Percentiles rank a stretch among this genome's conserved stretches.
These are phyloP conservation scores for Denticeps clupeoides DNA, from an alignment of 2,797 vertebrate genomes.

Conservation along the genomic window DNA sequence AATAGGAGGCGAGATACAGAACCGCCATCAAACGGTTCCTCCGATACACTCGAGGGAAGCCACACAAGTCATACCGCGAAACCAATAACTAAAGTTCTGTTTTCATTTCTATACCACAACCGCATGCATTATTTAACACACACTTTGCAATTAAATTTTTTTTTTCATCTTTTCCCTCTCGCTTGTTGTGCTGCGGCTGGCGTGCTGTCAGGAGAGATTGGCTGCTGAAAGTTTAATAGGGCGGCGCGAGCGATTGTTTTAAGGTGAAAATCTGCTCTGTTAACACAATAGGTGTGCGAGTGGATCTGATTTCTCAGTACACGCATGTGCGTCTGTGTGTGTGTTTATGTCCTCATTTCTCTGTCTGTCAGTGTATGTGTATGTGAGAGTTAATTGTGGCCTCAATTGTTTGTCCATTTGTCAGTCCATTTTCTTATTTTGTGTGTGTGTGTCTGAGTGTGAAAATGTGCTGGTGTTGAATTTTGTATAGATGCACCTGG, in stretches of 20 bases:
- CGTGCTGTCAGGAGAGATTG: constrained; percentile 37
- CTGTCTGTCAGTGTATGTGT: too few relatives aligned
- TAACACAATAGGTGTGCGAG: neutral
- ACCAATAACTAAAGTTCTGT: constrained; percentile 32
- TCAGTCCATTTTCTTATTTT: too few relatives aligned
- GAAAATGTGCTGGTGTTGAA: too few relatives aligned
- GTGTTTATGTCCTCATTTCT: too few relatives aligned
- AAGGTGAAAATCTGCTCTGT: constrained; percentile 26
- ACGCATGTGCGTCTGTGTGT: neutral
- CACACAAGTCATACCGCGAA: constrained; percentile 25
- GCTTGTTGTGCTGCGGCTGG: constrained; percentile 34
- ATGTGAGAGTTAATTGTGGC: too few relatives aligned
- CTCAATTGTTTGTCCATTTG: too few relatives aligned
- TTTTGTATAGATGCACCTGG: too few relatives aligned
- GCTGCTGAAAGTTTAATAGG: constrained; percentile 54
- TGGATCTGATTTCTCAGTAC: neutral
- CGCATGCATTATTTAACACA: constrained; percentile 43
- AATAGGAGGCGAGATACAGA: constrained; percentile 21
- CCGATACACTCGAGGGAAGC: constrained; percentile 25
- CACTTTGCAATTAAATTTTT: constrained; percentile 35
- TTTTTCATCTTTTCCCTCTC: constrained; percentile 19
- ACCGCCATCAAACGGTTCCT: constrained; percentile 35
- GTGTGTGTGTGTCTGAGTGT: too few relatives aligned
- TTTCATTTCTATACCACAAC: constrained; percentile 26
- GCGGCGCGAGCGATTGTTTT: constrained; percentile 25